These are phyloP conservation scores for Brachionus paranguensis DNA, from an alignment of 1,140 invertebrate species.

Conservation along the genomic window DNA sequence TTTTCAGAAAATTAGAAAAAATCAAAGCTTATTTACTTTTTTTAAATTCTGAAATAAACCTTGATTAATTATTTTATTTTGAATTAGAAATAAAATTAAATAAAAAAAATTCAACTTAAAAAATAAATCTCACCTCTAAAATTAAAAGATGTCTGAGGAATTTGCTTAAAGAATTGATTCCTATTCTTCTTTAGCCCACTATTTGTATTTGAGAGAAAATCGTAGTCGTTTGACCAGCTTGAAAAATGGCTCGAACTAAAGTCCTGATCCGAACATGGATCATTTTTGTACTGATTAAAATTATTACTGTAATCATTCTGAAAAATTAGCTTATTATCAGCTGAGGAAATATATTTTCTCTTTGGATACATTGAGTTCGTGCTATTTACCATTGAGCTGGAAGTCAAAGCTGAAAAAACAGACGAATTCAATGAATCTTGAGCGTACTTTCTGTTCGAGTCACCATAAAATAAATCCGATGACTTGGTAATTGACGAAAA, in stretches of 20 bases:
- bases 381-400: neutral
- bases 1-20: too few relatives aligned
- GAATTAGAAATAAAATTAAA: too few relatives aligned
- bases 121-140: neutral
- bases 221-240: neutral
- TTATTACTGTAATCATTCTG: conserved; percentile 28
- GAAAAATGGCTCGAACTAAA: neutral
- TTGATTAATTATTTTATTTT: too few relatives aligned
- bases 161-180: neutral
- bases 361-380: neutral
- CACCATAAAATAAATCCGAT: neutral
- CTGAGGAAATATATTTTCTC: neutral
- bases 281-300: neutral
- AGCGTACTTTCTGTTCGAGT: neutral
- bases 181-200: neutral
- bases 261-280: neutral
- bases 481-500: conserved; percentile 15
- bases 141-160: neutral
- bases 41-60: too few relatives aligned
- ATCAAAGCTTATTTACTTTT: too few relatives aligned
- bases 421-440: conserved; percentile 7
- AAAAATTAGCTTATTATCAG: neutral
- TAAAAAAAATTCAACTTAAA: neutral
- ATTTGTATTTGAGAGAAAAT: neutral
- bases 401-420: conserved; percentile 12